Conservation (phyloP, 2,113 vertebrate species). For the Phyllostomus hastatus region DNA sequence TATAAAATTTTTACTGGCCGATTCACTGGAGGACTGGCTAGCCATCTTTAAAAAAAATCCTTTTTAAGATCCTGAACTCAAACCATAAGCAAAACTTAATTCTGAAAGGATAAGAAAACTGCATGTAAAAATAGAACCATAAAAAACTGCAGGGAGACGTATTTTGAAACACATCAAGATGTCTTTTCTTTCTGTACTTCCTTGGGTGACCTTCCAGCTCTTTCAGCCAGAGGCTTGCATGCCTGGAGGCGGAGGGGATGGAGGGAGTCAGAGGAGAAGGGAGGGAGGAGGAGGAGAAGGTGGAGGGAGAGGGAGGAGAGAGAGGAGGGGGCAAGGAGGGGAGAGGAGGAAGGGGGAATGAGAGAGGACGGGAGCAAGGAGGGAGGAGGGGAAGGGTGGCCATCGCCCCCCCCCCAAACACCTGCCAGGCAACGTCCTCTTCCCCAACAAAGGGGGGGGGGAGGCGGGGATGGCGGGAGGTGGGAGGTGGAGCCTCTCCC, state of each 20-base stretch:
- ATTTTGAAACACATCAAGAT: conserved; percentile 26
- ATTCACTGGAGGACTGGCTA: neutral
- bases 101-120: neutral
- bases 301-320: neutral
- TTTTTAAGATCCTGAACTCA: conserved; percentile 31
- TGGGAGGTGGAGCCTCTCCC: neutral
- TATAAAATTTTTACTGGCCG: neutral
- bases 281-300: too few relatives aligned
- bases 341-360: neutral
- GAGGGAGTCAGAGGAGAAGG: too few relatives aligned
- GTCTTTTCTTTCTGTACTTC: conserved; percentile 43
- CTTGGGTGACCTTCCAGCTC: conserved; percentile 61
- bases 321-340: neutral
- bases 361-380: neutral
- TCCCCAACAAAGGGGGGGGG: neutral
- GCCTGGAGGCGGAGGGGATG: neutral
- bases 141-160: neutral
- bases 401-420: neutral
- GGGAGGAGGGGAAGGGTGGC: neutral
- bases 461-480: too few relatives aligned
- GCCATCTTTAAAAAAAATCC: conserved; percentile 28
- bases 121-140: neutral
- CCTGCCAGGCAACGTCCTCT: neutral
- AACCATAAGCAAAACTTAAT: conserved; percentile 37
- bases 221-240: conserved; percentile 51